A percentile compares a stretch with the other conserved stretches of the same genome.
Conservation (phyloP, 2,797 vertebrate genomes). For the Halcyon badia region DNA sequence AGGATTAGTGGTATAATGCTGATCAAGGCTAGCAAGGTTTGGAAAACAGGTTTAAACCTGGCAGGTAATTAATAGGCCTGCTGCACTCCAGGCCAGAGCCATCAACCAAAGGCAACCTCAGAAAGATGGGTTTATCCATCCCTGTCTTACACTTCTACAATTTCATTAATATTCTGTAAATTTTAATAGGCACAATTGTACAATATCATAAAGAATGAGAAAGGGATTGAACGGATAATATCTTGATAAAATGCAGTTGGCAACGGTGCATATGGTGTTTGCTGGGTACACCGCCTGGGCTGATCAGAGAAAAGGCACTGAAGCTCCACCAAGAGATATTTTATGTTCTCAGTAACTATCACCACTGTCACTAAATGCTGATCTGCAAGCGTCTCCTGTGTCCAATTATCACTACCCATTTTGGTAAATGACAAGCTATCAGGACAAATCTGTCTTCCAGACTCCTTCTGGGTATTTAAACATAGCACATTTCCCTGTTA, state of each 20-base stretch:
- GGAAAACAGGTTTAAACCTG: not conserved
- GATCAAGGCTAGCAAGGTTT: not conserved
- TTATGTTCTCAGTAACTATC: constrained; percentile 64
- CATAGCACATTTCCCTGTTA: not conserved
- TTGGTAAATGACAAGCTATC: constrained; percentile 76
- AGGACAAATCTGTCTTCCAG: constrained; percentile 72
- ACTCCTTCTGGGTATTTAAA: constrained; percentile 63
- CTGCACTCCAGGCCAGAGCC: not conserved
- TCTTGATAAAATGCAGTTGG: not conserved
- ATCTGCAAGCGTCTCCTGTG: constrained; percentile 74
- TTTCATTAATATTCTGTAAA: not conserved
- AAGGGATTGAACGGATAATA: not conserved
- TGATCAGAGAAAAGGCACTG: constrained; percentile 47
- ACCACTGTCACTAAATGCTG: constrained; percentile 49
- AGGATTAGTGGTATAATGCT: not conserved
- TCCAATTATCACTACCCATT: constrained; percentile 78
- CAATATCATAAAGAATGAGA: not conserved
- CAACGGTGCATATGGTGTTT: not conserved
- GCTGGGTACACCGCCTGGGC: not conserved
- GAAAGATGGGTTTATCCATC: not conserved
- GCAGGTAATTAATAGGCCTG: not conserved
- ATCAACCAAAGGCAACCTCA: not conserved
- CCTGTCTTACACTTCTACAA: not conserved
- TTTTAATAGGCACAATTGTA: not conserved
- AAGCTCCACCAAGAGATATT: constrained; percentile 54